Conservation (phyloP, 2,113 vertebrate genomes). For the Bubo blakistoni region DNA sequence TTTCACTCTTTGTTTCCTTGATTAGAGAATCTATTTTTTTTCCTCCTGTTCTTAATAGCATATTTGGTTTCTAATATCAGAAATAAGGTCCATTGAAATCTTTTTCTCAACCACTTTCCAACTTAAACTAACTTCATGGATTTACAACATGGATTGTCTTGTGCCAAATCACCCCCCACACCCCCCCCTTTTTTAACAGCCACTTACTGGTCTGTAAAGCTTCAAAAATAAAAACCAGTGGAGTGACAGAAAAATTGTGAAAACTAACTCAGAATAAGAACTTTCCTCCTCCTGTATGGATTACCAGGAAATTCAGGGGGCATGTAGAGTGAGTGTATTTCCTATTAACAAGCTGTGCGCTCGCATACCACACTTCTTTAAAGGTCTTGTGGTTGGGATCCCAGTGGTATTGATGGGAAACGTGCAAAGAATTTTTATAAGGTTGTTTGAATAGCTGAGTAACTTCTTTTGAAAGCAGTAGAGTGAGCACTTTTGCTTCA, state of each 20-base stretch:
- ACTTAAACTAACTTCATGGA: neutral
- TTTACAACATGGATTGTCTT: neutral
- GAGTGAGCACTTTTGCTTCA: neutral
- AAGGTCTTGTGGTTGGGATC: conserved; percentile 8
- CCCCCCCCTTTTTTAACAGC: neutral
- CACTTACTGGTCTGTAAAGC: neutral
- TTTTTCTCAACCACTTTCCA: neutral
- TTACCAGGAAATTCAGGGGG: neutral
- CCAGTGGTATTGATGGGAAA: neutral
- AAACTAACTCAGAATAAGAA: neutral
- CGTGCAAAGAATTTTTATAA: neutral
- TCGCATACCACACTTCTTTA: neutral
- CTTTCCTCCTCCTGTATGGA: neutral
- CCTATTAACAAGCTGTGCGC: neutral
- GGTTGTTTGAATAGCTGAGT: neutral
- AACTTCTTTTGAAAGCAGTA: neutral
- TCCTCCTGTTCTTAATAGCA: neutral
- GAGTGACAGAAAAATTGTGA: neutral
- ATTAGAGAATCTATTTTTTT: neutral
- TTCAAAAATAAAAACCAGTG: neutral
- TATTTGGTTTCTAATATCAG: neutral
- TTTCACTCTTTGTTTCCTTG: neutral
- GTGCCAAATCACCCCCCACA: neutral
- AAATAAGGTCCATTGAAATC: neutral
- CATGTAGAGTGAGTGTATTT: neutral